Percentiles rank a stretch among this genome's conserved stretches.
phyloP scores from a whole-genome alignment of 2,888 invertebrate genomes.

The Periphyllus acericola region DNA sequence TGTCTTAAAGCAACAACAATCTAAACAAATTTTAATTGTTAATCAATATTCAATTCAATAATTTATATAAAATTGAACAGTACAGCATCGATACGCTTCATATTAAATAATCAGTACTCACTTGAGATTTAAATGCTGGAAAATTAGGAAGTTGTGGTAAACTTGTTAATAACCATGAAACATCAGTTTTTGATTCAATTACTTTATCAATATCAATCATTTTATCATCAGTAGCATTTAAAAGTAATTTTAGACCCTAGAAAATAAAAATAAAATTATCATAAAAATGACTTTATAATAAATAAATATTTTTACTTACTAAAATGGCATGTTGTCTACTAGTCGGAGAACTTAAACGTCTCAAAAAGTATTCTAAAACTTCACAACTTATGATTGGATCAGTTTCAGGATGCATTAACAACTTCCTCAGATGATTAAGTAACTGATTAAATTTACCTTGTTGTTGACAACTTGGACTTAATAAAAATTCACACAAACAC shows the following conservation, averaged over 20 bases:
- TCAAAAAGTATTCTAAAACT: conserved; percentile 88
- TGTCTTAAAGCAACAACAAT: conserved; percentile 78
- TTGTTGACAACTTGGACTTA: conserved; percentile 75
- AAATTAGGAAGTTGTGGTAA: conserved; percentile 85
- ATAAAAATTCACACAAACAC: conserved; percentile 94
- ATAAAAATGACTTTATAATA: background rate
- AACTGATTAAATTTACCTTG: conserved; percentile 83
- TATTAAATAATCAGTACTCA: conserved; percentile 65
- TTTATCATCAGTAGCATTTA: conserved; percentile 71
- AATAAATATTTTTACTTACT: conserved; percentile 66
- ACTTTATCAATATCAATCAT: conserved; percentile 67
- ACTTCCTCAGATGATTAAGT: conserved; percentile 73
- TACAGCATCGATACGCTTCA: background rate
- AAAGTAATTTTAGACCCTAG: conserved; percentile 78
- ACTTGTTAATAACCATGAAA: conserved; percentile 73
- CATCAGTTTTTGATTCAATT: conserved; percentile 64
- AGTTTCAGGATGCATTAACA: conserved; percentile 71
- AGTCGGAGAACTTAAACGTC: conserved; percentile 82
- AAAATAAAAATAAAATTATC: background rate
- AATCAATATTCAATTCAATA: background rate
- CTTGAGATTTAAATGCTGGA: conserved; percentile 75
- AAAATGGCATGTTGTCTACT: conserved; percentile 82
- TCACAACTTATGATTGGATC: conserved; percentile 79
- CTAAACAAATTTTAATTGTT: conserved; percentile 54
- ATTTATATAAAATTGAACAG: background rate